Evolutionary conservation across 2,797 vertebrate genomes (phyloP), one percentile per base, ranked within the genome.

Genomic region (Aviceda leuphotes): DNA sequence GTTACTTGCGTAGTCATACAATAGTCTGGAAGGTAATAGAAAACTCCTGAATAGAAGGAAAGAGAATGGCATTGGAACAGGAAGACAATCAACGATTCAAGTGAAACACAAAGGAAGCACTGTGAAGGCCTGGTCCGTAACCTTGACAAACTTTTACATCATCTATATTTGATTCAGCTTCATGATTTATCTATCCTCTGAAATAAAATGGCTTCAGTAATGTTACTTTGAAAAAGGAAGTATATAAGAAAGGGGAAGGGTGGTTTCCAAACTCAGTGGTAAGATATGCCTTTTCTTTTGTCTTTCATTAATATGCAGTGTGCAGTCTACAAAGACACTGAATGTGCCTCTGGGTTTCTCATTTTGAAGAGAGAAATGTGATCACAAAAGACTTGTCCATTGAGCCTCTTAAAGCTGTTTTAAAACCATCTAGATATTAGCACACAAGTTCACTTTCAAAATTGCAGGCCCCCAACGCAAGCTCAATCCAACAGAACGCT

Each of bases 1-100:
- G 93, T 98, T 96, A 79, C 83, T 93, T 71, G 28, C 1, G 0
- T 18, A 87, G 94, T 96, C 81, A 97, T 94, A 98, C 96, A 98
- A 98, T 98, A 96, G 96, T 94, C 87, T 93, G 95, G 96, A 97
- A 97, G 96, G 97, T 98, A 98, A 97, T 73, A 97, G 95, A 97
- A 98, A 97, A 96, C 95, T 91, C 77, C 52, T 97, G 96, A 98
- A 98, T 97, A 95, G 97, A 98, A 98, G 98, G 98, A 98, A 98
- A 98, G 95, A 98, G 93, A 95, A 97, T 76, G 74, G 91, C 47
- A 67, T 67, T 82, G 83, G 93, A 94, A 97, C 94, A 95, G 83
- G 96, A 98, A 98, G 96, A 98, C 92, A 97, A 98, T 97, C 52
- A 67, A 74, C 4, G 83, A 94, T 97, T 97, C 89, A 95, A 92